Base-by-base conservation (phyloP, 2,888 invertebrate species). In the Cosmia trapezina region DNA sequence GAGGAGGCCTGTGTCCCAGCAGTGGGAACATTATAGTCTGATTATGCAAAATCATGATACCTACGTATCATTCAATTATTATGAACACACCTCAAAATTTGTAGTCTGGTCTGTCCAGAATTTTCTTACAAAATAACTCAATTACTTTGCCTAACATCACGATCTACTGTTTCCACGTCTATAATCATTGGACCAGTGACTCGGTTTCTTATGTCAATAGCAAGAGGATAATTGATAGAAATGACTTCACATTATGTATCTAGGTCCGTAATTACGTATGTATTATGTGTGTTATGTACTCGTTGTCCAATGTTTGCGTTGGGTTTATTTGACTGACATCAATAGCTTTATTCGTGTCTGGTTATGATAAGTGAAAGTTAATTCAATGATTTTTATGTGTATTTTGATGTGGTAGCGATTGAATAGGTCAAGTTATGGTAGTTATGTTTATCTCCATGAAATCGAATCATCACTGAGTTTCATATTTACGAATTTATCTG, bases 261-360 rank as follows among this genome's bases (percentile, higher is more conserved):
- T 76, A 54, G 70, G 75, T 53, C 70, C 62, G 56, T 49, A 66
- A 74, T 81, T 81, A 54, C 71, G 80, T 69, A 71, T 37, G 57
- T 49, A 79, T 81, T 81, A 83, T 74, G 79, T 69, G 33, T 68
- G 61, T 76, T 81, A 68, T 81, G 71, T 69, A 71, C 73, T 81
- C 64, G 37, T 33, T 56, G 76, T 62, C 37, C n/a, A 66, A 83
- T 71, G 45, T 64, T 79, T 81, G 65, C 57, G 22, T 70, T 66
- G 62, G 56, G 49, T 63, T 83, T 79, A 74, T 83, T 81, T 83
- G 83, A 47, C 56, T 83, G 81, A 74, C 81, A 81, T 79, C 68
- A 79, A 83, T 80, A 64, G 80, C 56, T 64, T 57, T 49, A 69
- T 66, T 71, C 75, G 56, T 47, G 51, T 74, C 62, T 73, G n/a